Percentiles rank a stretch among this genome's conserved stretches.
Conservation (phyloP, 2,888 invertebrate species). For the Oligia latruncula region DNA sequence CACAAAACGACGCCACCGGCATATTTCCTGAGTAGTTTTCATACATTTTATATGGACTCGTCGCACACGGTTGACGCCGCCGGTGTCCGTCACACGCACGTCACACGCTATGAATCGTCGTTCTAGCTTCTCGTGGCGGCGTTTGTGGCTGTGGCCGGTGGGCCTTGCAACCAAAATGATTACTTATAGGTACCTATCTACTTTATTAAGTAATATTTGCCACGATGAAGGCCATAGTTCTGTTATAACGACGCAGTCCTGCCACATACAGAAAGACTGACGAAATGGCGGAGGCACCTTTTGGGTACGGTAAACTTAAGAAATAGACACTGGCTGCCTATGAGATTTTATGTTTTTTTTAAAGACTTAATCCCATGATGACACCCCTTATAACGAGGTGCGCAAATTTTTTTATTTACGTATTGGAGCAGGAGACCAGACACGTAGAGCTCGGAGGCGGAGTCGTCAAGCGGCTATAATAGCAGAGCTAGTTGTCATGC, state of each 20-base stretch:
- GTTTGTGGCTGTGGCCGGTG: too few relatives aligned
- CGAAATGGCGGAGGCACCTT: not conserved
- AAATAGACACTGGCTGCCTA: not conserved
- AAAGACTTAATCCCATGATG: not conserved
- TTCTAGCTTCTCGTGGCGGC: too few relatives aligned
- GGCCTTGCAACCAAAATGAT: not conserved
- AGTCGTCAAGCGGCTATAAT: not conserved
- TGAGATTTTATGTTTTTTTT: not conserved
- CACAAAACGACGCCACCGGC: not conserved
- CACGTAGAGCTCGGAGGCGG: not conserved
- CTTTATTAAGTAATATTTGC: not conserved
- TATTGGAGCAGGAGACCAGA: not conserved
- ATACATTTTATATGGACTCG: too few relatives aligned
- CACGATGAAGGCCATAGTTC: too few relatives aligned
- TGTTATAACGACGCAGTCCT: too few relatives aligned
- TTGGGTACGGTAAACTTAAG: not conserved
- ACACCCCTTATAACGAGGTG: not conserved
- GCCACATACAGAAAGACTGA: not conserved
- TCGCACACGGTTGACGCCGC: too few relatives aligned
- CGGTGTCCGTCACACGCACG: too few relatives aligned
- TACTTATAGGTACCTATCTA: too few relatives aligned
- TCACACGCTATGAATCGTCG: too few relatives aligned
- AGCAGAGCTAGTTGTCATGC: constrained; percentile 47
- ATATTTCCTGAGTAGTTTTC: too few relatives aligned
- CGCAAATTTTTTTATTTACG: not conserved